phyloP scores from a whole-genome alignment of 2,888 invertebrate species.

The Brachycybe producta region DNA sequence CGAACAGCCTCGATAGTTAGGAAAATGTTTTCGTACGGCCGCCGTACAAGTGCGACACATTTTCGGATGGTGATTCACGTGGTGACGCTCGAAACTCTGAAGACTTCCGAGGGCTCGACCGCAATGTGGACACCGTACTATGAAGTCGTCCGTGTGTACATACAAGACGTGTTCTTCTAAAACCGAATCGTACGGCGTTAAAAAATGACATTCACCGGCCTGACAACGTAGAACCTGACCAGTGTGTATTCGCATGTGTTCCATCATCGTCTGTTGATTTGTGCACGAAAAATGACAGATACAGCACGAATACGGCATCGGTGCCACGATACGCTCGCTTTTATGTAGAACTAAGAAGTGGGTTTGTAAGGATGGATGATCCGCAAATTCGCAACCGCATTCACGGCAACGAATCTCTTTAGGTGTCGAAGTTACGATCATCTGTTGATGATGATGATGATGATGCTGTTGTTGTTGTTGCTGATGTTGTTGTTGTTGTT shows the following conservation, averaged over 20 bases:
- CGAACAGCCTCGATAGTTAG: not conserved
- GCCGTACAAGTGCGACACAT: slow-evolving; percentile 22
- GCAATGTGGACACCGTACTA: slow-evolving; percentile 29
- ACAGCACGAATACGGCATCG: slow-evolving; percentile 34
- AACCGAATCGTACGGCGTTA: slow-evolving; percentile 27
- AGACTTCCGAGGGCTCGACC: slow-evolving; percentile 24
- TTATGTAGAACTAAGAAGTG: slow-evolving; percentile 23
- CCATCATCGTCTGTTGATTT: slow-evolving; percentile 38
- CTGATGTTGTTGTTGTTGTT: too few species aligned
- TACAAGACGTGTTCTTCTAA: slow-evolving; percentile 28
- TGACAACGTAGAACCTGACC: slow-evolving; percentile 28
- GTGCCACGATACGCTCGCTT: slow-evolving; percentile 16
- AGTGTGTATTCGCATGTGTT: slow-evolving; percentile 39
- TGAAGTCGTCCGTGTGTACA: slow-evolving; percentile 22
- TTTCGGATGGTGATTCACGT: slow-evolving; percentile 24
- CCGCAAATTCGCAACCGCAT: slow-evolving; percentile 44
- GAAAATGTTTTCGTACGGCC: slow-evolving; percentile 18
- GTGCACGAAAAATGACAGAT: slow-evolving; percentile 38
- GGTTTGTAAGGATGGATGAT: slow-evolving; percentile 38
- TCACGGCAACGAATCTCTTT: slow-evolving; percentile 40
- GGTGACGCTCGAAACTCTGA: slow-evolving; percentile 22
- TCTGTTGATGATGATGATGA: too few species aligned
- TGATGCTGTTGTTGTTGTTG: too few species aligned
- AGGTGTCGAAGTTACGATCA: slow-evolving; percentile 36
- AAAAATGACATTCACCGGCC: slow-evolving; percentile 29